Evolutionary conservation across 2,888 invertebrate species (phyloP).

Genomic region (Oscheius sp.): DNA sequence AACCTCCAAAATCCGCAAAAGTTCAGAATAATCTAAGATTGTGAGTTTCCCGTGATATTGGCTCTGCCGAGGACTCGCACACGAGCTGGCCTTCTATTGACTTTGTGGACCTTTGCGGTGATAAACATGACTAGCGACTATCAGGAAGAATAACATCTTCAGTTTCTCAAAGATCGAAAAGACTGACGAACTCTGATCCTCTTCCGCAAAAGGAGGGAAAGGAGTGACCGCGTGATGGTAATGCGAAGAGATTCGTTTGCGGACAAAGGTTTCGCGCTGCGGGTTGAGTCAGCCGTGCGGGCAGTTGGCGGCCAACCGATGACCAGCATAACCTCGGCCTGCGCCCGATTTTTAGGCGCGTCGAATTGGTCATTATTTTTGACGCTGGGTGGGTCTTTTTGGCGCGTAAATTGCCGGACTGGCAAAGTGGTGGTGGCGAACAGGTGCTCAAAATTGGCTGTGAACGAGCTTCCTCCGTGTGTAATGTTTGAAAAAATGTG

Average conservation of each 20-base stretch:
- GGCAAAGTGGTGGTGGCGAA: not conserved
- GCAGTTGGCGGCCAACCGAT: conserved; percentile 27
- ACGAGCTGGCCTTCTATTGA: conserved; percentile 12
- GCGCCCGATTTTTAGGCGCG: not conserved
- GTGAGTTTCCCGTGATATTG: not conserved
- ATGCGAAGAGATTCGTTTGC: conserved; percentile 18
- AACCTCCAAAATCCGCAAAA: not conserved
- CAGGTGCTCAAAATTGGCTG: not conserved
- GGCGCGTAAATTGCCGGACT: not conserved
- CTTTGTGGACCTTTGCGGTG: conserved; percentile 3
- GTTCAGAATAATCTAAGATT: not conserved
- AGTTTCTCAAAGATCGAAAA: not conserved
- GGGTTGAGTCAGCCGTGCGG: conserved; percentile 27
- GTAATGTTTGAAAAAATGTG: not conserved
- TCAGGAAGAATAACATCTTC: not conserved
- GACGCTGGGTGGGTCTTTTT: not conserved
- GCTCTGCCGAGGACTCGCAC: not conserved
- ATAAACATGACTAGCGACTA: conserved; percentile 14
- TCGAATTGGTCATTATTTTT: not conserved
- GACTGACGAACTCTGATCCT: no score
- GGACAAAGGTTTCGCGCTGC: conserved; percentile 29
- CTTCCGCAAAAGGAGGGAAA: not conserved
- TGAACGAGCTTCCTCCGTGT: not conserved
- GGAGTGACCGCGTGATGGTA: conserved; percentile 23
- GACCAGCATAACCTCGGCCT: conserved; percentile 14